These are phyloP conservation scores for Psittacula echo DNA, from an alignment of 2,797 vertebrate genomes.

Conservation along the genomic window DNA sequence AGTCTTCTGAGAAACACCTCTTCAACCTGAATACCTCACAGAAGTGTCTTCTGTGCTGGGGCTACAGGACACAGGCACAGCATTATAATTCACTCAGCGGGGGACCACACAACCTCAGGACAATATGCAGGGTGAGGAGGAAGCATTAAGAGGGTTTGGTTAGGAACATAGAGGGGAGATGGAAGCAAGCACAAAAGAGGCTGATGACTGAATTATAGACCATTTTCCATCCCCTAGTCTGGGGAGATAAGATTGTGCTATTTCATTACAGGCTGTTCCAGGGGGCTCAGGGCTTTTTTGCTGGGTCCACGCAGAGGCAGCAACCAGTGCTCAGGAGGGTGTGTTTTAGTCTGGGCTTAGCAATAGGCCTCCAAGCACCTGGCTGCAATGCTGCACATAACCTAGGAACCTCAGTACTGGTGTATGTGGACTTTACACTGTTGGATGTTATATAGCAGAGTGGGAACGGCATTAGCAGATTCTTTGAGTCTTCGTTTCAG, in stretches of 20 bases:
- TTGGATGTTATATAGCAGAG: neutral
- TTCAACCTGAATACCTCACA: neutral
- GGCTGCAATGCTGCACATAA: neutral
- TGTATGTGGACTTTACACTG: neutral
- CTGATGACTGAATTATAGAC: neutral
- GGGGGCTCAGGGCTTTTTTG: neutral
- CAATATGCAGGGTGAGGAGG: neutral
- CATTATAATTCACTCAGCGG: neutral
- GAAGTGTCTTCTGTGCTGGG: neutral
- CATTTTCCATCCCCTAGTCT: neutral
- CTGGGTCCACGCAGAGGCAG: neutral
- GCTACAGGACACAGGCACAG: rapidly evolving
- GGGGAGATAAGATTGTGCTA: neutral
- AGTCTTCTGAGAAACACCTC: neutral
- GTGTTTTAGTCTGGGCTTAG: neutral
- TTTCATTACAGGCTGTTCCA: neutral
- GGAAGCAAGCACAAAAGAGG: neutral
- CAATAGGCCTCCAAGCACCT: neutral
- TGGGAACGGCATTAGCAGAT: neutral
- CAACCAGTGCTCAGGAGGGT: neutral
- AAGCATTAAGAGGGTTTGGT: neutral
- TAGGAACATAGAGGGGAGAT: neutral
- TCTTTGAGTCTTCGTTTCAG: neutral
- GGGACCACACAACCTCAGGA: neutral
- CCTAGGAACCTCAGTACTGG: neutral